Base-by-base conservation (phyloP, 2,113 vertebrate genomes). In the Anhinga rufa region DNA sequence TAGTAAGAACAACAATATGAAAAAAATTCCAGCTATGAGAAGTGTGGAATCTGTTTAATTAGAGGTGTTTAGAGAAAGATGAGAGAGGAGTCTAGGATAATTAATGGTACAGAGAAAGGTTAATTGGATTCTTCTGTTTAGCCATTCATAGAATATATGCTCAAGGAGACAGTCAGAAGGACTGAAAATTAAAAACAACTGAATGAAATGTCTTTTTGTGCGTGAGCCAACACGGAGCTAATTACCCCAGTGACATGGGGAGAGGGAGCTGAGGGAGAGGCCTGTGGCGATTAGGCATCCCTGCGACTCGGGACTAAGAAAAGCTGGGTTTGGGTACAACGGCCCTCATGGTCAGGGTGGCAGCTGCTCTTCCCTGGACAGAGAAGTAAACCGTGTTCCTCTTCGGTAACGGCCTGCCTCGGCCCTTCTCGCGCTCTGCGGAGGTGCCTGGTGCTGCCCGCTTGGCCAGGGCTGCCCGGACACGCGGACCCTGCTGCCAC, bases 41-140 rank as follows among this genome's bases (percentile, higher is more conserved):
- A 77, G 78, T 48, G 36, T 82, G 85, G 88, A 91, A 96, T 96
- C 70, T 94, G 65, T 71, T 93, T 95, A 88, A 95, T 92, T 90
- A 96, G 83, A 95, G 68, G 88, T 62, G 61, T 26, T 17, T 26
- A 80, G 78, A 58, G 62, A 52, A 65, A 49, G 57, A 64, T 91
- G 83, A 93, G 88, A 91, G 79, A 74, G 81, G 58, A 96, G 84
- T 28, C 79, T 54, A 54, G 62, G 89, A 65, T 95, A 96, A 91
- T 95, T 93, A 94, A 80, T 87, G 81, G 86, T 74, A 46, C 54
- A 86, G 71, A 42, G 87, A 85, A 95, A 95, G 92, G 92, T 97
- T 96, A 92, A 96, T 96, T 95, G 88, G 79, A 90, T 95, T 94
- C 79, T 72, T 88, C 89, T 95, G 64, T 90, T 97, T 85, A 92